phyloP scores from a whole-genome alignment of 2,113 vertebrate species.

The Aspidoscelis tigris region DNA sequence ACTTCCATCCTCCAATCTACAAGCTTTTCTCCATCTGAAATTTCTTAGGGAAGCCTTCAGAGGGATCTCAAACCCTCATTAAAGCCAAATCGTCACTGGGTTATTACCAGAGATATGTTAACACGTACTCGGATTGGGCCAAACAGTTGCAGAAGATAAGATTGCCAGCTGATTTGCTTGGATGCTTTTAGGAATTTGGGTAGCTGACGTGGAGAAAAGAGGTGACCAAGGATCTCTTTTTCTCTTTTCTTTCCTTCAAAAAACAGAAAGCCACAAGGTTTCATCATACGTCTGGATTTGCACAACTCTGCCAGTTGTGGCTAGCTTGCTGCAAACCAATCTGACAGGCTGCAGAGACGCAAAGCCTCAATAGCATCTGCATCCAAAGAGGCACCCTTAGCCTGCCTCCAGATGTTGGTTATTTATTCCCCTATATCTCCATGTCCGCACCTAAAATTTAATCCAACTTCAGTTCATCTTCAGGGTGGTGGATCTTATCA shows the following conservation, averaged over 20 bases:
- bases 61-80: constrained; percentile 30
- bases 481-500: too few relatives aligned
- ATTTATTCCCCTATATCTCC: neutral
- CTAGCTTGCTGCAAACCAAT: too few relatives aligned
- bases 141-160: constrained; percentile 51
- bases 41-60: constrained; percentile 24
- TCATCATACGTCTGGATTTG: too few relatives aligned
- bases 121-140: constrained; percentile 54
- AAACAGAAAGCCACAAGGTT: too few relatives aligned
- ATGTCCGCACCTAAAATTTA: neutral
- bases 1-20: constrained; percentile 40
- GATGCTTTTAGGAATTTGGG: neutral
- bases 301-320: neutral
- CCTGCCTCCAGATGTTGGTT: too few relatives aligned
- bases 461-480: too few relatives aligned
- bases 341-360: neutral
- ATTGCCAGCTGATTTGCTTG: constrained; percentile 57
- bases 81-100: constrained; percentile 52
- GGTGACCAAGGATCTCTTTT: neutral
- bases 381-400: too few relatives aligned
- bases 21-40: constrained; percentile 54
- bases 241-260: neutral
- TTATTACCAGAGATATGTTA: constrained; percentile 52
- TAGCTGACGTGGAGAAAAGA: neutral
- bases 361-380: neutral